A percentile compares a stretch with the other conserved stretches of the same genome.
phyloP scores from a whole-genome alignment of 1,140 invertebrate genomes.

The Drosophila watanabei region DNA sequence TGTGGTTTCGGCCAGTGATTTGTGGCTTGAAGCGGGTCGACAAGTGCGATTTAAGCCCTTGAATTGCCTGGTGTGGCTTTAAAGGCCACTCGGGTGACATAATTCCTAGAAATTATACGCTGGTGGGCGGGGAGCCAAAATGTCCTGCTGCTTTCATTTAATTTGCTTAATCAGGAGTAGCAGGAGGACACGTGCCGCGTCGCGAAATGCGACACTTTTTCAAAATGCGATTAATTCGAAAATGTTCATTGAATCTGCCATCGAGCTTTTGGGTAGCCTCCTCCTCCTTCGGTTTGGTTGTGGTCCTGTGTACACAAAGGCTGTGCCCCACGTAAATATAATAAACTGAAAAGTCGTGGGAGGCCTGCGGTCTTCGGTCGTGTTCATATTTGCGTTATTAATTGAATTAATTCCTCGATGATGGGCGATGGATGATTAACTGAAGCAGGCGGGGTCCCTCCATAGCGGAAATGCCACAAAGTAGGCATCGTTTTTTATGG shows the following conservation, averaged over 20 bases:
- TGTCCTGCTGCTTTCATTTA: slow-evolving; percentile 42
- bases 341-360: slow-evolving; percentile 11
- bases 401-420: slow-evolving; percentile 38
- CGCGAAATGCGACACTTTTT: slow-evolving; percentile 63
- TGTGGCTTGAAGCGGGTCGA: slow-evolving; percentile 5
- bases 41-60: slow-evolving; percentile 21
- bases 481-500: slow-evolving; percentile 29
- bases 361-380: background rate
- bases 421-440: slow-evolving; percentile 10
- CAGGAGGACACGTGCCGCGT: slow-evolving; percentile 28
- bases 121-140: slow-evolving; percentile 10
- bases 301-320: slow-evolving; percentile 41
- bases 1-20: slow-evolving; percentile 19
- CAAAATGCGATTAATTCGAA: slow-evolving; percentile 65
- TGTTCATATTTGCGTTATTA: slow-evolving; percentile 48
- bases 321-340: slow-evolving; percentile 26
- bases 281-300: background rate
- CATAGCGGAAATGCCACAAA: slow-evolving; percentile 27
- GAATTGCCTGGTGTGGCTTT: background rate
- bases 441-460: background rate
- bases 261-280: background rate
- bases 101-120: slow-evolving; percentile 26
- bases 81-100: slow-evolving; percentile 36
- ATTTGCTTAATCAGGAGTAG: slow-evolving; percentile 59
- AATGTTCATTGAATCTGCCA: slow-evolving; percentile 51